Base-by-base conservation (phyloP, 2,797 vertebrate species). In the Bovichtus diacanthus region DNA sequence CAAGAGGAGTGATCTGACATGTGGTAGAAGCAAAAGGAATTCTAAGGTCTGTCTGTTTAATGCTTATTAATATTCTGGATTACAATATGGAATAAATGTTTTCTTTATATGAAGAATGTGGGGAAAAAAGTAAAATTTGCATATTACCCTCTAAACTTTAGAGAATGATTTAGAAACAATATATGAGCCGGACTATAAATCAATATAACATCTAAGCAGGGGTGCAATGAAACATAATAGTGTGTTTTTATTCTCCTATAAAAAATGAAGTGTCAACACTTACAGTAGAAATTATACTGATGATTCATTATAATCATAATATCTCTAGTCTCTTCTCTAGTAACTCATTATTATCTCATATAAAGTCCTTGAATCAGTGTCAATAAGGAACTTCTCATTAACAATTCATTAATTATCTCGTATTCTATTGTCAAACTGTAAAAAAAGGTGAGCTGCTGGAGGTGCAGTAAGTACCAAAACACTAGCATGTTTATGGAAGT, bases 1-100 rank as follows among this genome's bases (percentile, higher is more conserved):
- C 15, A 60, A 55, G 31, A 39, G 19, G 5, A 38, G 4, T 12
- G 49, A 50, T 66, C 47, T 64, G n/a, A 34, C 3, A 0, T 27
- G 18, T 19, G 38, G 16, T 18, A 7, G 15, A 39, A 23, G 53
- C 46, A 68, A 18, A 36, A 36, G 44, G 15, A 36, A 21, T 31
- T 64, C 15, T 39, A 9, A 41, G 54, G 34, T 27, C 2, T 29
- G 7, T 39, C 4, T 21, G 21, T 65, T 39, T 36, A 16, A 38
- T 39, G 27, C 16, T 74, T 9, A 51, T 21, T 54, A 36, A 76
- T 68, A 63, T 43, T 70, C 43, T 1, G 19, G 21, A 38, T 64
- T 58, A 70, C 3, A 60, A 34, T 49, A 73, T 10, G 65, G 54
- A 8, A 43, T 27, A 51, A 49, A 7, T 31, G 19, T 50, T 43